Evolutionary conservation across 2,888 invertebrate species (phyloP), one percentile per base, ranked within the genome.

Genomic region (Papilio gigon): DNA sequence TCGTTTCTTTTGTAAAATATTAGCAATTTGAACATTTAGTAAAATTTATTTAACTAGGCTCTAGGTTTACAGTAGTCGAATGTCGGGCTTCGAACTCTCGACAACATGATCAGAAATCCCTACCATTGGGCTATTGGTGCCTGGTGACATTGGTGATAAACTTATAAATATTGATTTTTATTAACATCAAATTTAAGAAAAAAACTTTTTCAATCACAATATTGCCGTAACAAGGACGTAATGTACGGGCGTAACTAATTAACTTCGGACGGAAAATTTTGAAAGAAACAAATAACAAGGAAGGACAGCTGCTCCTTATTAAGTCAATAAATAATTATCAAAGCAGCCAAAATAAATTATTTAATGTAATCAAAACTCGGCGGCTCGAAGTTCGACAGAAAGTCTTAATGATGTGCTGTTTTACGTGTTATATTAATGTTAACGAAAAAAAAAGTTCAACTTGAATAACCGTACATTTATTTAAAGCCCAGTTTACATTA

Each of bases 221-320:
- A 27, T 47, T 53, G 27, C 53, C 30, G 30, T 30, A 56, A 56
- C 17, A 30, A 30, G 53, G 17, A 30, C 30, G 30, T 56, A 56
- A 56, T 56, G 30, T 56, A 56, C 53, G 53, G 30, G 53, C 27
- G 53, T 56, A 30, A 30, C 53, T 56, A 56, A 56, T 56, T 56
- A 56, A 56, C 30, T 56, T 56, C 30, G 30, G 27, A 30, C 30
- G 53, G 30, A 30, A 56, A 56, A 30, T 56, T n/a, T 56, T 17
- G 53, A 56, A 56, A 56, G 53, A 56, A 56, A 56, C 53, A 56
- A 30, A 30, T 56, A 56, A 56, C 53, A 56, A 56, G 53, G 30
- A 56, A 56, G 30, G 53, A 56, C 53, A 56, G 53, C 53, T 56
- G 53, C n/a, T n/a, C 53, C 53, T 56, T 56, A 56, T 56, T 56